Percentiles rank a stretch among this genome's conserved stretches.
Conservation (phyloP, 2,113 vertebrate species). For the Todiramphus chloris region DNA sequence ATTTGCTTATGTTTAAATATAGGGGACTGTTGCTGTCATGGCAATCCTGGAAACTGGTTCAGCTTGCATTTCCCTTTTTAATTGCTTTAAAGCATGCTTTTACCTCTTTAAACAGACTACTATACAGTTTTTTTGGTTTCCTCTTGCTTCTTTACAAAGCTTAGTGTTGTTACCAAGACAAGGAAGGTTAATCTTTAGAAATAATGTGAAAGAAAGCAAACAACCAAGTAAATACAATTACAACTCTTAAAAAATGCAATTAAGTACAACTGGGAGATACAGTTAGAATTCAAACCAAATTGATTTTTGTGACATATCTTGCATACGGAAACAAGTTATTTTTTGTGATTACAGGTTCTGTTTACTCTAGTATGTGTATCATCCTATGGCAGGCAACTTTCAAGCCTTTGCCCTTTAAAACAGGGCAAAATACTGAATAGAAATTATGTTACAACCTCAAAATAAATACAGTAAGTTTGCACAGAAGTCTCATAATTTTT, state of each 20-base stretch:
- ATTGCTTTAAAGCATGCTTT: not conserved
- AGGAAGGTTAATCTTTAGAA: not conserved
- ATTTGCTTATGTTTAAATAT: not conserved
- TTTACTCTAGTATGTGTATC: not conserved
- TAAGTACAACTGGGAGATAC: not conserved
- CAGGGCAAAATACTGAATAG: not conserved
- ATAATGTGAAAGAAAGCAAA: not conserved
- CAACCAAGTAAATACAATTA: not conserved
- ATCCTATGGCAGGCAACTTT: not conserved
- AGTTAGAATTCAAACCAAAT: not conserved
- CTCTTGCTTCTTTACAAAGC: not conserved
- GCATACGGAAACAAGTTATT: not conserved
- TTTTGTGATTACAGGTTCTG: not conserved
- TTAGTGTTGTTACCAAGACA: not conserved
- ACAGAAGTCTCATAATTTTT: not conserved
- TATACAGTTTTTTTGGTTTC: not conserved
- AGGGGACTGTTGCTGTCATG: not conserved
- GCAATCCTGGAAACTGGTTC: not conserved
- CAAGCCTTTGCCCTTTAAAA: not conserved
- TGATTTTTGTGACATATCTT: not conserved
- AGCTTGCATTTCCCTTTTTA: not conserved
- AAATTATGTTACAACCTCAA: not conserved
- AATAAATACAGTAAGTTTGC: no score
- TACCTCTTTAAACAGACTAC: not conserved
- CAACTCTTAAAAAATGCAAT: not conserved